Evolutionary conservation across 2,113 vertebrate species (phyloP).

Genomic region (Ceyx melanurus): DNA sequence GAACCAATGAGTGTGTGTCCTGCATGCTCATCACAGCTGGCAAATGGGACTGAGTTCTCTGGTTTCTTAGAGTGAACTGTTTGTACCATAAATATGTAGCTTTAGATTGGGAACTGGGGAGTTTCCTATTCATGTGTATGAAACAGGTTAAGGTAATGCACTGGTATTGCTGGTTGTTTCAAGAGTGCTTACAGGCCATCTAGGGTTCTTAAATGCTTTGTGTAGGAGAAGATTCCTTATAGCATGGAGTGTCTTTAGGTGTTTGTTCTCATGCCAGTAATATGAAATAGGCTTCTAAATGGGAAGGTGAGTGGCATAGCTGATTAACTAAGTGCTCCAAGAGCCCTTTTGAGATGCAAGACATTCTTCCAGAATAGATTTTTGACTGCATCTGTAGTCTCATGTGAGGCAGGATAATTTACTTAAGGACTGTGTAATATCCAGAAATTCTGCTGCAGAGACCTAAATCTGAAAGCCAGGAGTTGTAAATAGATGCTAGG

Average conservation of each 20-base stretch:
- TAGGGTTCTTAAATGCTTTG: neutral
- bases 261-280: neutral
- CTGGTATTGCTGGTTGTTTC: neutral
- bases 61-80: neutral
- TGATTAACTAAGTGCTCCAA: neutral
- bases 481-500: neutral
- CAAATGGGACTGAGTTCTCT: accelerated
- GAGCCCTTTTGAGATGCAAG: neutral
- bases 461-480: neutral
- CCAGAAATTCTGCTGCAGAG: neutral
- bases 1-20: neutral
- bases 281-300: neutral
- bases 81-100: accelerated
- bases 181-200: neutral
- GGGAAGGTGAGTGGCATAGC: neutral
- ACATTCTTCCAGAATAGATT: neutral
- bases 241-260: neutral
- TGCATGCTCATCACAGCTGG: neutral
- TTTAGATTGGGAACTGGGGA: neutral
- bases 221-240: neutral
- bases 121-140: accelerated
- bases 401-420: neutral
- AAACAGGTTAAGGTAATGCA: neutral
- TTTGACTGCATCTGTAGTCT: neutral
- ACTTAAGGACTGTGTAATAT: neutral